Conservation (phyloP, 2,113 vertebrate genomes). For the Ammospiza caudacuta region DNA sequence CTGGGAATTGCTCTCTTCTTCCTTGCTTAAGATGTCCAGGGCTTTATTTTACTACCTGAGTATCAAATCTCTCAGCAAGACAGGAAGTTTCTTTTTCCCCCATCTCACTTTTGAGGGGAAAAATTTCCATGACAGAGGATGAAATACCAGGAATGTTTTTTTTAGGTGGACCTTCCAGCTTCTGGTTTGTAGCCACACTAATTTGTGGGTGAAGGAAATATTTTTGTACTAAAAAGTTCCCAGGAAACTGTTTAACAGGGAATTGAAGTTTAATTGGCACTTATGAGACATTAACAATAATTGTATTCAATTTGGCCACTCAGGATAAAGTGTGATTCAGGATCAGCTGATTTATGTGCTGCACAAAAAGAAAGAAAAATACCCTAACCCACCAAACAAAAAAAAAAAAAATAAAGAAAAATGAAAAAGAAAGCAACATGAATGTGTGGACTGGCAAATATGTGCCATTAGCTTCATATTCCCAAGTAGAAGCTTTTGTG, state of each 20-base stretch:
- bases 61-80: background rate
- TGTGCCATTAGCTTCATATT: background rate
- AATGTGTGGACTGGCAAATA: background rate
- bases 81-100: background rate
- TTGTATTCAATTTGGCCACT: constrained; percentile 16
- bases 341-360: background rate
- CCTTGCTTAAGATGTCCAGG: background rate
- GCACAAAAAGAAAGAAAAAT: background rate
- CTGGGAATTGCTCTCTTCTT: background rate
- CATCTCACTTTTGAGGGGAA: background rate
- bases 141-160: background rate
- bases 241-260: constrained; percentile 22
- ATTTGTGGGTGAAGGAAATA: constrained; percentile 45
- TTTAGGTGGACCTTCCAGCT: background rate
- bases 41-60: background rate
- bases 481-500: background rate
- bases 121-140: background rate
- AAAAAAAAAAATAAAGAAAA: background rate
- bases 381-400: background rate
- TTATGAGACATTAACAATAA: constrained; percentile 32
- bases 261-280: constrained; percentile 47
- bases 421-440: background rate
- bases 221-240: constrained; percentile 32
- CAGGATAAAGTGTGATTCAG: background rate
- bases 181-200: constrained; percentile 9